Conservation (phyloP, 2,888 invertebrate species). For the Agrotis ipsilon region DNA sequence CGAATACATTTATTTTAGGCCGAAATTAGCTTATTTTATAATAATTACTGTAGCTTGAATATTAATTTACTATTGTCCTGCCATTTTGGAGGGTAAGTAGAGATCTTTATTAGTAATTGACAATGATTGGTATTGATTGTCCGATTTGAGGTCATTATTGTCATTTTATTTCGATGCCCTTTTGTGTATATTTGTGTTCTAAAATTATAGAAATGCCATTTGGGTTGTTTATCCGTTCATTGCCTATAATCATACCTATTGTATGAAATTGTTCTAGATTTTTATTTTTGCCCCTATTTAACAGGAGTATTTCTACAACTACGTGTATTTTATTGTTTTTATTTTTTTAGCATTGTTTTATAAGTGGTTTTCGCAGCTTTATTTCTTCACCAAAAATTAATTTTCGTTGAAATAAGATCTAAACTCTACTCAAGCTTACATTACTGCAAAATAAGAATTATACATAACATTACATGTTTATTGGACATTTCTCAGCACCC, state of each 20-base stretch:
- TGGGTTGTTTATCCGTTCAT: background rate
- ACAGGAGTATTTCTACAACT: background rate
- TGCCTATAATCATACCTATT: too few species aligned
- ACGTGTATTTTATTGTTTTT: background rate
- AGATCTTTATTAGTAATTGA: background rate
- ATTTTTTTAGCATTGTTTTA: background rate
- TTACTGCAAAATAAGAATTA: background rate
- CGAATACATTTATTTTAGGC: conserved; percentile 15
- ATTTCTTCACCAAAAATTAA: too few species aligned
- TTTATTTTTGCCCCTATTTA: background rate
- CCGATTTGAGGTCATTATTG: conserved; percentile 14
- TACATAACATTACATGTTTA: background rate
- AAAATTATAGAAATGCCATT: background rate
- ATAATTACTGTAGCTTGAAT: background rate
- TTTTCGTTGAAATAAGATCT: background rate
- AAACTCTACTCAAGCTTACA: background rate
- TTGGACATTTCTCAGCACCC: background rate
- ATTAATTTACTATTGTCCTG: background rate
- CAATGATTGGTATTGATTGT: conserved; percentile 28
- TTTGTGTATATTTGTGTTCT: background rate
- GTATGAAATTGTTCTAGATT: conserved; percentile 5
- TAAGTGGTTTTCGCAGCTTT: background rate
- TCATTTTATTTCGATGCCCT: conserved; percentile 20
- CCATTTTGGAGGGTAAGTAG: conserved; percentile 17
- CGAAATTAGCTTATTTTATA: conserved; percentile 2